Base-by-base conservation (phyloP, 2,888 invertebrate genomes). In the Dryomyza anilis region DNA sequence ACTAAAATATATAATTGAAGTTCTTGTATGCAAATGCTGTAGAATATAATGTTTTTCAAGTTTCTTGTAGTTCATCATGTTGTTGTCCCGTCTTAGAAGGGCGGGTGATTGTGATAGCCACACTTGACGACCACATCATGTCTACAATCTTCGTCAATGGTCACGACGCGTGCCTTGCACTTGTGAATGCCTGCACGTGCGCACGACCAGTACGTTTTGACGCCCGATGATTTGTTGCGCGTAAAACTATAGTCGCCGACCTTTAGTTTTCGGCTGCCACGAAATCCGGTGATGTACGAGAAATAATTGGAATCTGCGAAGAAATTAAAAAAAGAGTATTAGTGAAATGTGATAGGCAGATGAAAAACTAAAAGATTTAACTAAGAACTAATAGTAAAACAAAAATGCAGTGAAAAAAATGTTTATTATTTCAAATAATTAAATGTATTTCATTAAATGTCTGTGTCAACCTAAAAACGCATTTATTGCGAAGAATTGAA, bases 161-260 rank as follows among this genome's bases (percentile, higher is more conserved):
- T 83, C 14, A 84, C 83, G 57, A 83, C 83, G 27, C 84, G 78
- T 36, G 84, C 84, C 73, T 84, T 84, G 71, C 84, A 84, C 68
- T 83, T 84, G 69, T 83, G 83, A 3, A 81, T 74, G 23, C 82
- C 83, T 58, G 84, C 84, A 27, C 83, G 78, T 12, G 84, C 84
- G 70, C 84, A 84, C 6, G 83, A 83, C 84, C 84, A 84, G 73
- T 84, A 84, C 1, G 81, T 81, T 71, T 83, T 83, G 27, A 68
- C 53, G 4, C 82, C 82, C 2, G 80, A 77, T 4, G 80, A 75
- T 71, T 84, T 84, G 67, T 84, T 84, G 63, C 82, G 76, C 6
- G 84, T 84, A 67, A 84, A 84, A 57, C 81, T 81, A 64, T 78
- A 84, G 45, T 82, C 78, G 50, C 84, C 84, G 50, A 83, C 80